These are phyloP conservation scores for Scaptomyza pallida DNA, from an alignment of 1,140 invertebrate species.

Conservation along the genomic window DNA sequence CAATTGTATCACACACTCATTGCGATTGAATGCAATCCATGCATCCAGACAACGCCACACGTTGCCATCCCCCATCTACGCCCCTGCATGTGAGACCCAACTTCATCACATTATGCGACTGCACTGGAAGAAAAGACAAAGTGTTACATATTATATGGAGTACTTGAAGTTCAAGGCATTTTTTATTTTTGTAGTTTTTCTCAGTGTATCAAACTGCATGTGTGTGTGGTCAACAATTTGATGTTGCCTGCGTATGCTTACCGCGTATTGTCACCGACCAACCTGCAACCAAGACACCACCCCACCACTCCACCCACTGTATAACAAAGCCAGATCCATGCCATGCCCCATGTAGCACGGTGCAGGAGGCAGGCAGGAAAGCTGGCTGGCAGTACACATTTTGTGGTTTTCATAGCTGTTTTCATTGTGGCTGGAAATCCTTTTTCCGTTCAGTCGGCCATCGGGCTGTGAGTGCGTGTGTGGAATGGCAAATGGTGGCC, in stretches of 20 bases:
- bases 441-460: conserved; percentile 55
- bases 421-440: conserved; percentile 78
- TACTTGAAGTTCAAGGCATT: no score
- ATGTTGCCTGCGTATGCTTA: conserved; percentile 65
- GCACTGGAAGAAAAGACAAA: no score
- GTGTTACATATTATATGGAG: no score
- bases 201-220: conserved; percentile 7
- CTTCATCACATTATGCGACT: neutral
- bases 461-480: conserved; percentile 10
- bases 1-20: conserved; percentile 68
- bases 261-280: conserved; percentile 37
- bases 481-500: conserved; percentile 10
- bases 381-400: conserved; percentile 59
- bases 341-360: neutral
- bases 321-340: no score
- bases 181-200: no score
- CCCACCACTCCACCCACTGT: neutral
- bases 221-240: conserved; percentile 73
- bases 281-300: no score
- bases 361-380: no score
- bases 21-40: conserved; percentile 69
- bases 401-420: conserved; percentile 80
- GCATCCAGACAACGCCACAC: conserved; percentile 34
- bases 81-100: neutral
- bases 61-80: neutral